Evolutionary conservation across 2,797 vertebrate species (phyloP).

Genomic region (Danio albolineatus): DNA sequence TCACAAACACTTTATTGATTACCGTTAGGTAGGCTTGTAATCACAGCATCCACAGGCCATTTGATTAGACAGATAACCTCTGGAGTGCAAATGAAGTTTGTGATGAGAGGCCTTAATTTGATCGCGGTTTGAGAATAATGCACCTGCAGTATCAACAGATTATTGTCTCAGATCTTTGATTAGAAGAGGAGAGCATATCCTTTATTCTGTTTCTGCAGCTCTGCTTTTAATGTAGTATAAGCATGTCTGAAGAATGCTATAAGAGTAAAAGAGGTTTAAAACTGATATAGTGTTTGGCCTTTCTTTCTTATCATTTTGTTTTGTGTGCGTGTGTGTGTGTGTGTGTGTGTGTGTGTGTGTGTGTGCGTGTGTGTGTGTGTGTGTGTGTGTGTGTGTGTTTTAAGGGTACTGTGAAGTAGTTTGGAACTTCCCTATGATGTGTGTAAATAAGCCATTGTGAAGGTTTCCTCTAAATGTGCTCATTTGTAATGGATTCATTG

Average conservation of each 20-base stretch:
- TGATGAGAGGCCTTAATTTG: slow-evolving; percentile 19
- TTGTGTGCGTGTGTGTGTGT: no score
- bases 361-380: no score
- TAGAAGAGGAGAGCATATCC: slow-evolving; percentile 1
- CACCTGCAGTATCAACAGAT: slow-evolving; percentile 33
- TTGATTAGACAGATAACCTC: slow-evolving; percentile 36
- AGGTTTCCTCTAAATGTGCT: no score
- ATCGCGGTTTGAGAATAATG: slow-evolving; percentile 30
- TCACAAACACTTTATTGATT: slow-evolving; percentile 47
- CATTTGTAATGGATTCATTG: neutral
- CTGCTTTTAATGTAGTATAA: slow-evolving; percentile 53
- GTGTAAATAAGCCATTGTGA: no score
- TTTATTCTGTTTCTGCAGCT: neutral
- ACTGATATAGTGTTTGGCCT: neutral
- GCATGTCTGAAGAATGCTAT: neutral
- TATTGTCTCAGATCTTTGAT: slow-evolving; percentile 34
- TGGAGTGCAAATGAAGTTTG: slow-evolving; percentile 19
- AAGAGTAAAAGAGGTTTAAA: neutral
- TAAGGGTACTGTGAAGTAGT: no score
- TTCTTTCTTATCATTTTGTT: neutral
- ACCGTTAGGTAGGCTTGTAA: slow-evolving; percentile 30
- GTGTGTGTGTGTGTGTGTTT: no score
- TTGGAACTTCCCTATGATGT: no score
- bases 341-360: no score
- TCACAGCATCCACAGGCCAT: slow-evolving; percentile 20